These are phyloP conservation scores for Aethes cnicana DNA, from an alignment of 2,888 invertebrate genomes.

Conservation along the genomic window DNA sequence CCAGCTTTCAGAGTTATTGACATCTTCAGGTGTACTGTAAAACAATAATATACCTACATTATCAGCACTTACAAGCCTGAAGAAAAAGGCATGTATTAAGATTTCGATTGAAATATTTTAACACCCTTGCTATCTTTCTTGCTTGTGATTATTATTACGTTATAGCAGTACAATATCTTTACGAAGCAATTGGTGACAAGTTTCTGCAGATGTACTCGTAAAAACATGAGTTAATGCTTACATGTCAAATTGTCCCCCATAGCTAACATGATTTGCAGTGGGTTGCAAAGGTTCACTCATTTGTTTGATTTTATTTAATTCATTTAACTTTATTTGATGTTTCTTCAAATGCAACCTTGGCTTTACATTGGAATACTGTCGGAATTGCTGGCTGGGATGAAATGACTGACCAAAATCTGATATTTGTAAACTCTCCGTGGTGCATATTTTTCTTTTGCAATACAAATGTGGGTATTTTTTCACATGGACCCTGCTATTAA, in stretches of 20 bases:
- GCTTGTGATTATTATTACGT: too few species aligned
- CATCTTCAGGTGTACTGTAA: slow-evolving; percentile 42
- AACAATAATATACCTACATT: slow-evolving; percentile 23
- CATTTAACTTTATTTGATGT: slow-evolving; percentile 48
- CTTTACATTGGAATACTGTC: slow-evolving; percentile 49
- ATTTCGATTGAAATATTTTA: too few species aligned
- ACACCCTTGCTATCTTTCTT: too few species aligned
- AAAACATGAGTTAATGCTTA: slow-evolving; percentile 44
- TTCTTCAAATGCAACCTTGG: slow-evolving; percentile 49
- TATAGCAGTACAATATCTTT: too few species aligned
- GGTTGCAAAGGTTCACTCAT: slow-evolving; percentile 65
- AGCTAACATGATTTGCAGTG: slow-evolving; percentile 51
- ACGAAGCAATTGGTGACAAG: too few species aligned
- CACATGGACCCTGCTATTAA: slow-evolving; percentile 52
- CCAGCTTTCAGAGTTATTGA: slow-evolving; percentile 33
- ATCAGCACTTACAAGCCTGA: slow-evolving; percentile 1
- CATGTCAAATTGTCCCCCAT: slow-evolving; percentile 63
- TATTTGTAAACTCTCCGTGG: slow-evolving; percentile 40
- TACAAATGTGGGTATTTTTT: slow-evolving; percentile 54
- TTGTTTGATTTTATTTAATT: slow-evolving; percentile 45
- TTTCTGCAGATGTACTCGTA: too few species aligned
- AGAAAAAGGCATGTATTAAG: too few species aligned
- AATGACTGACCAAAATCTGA: slow-evolving; percentile 37
- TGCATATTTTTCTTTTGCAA: slow-evolving; percentile 55
- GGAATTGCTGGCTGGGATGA: slow-evolving; percentile 43